Evolutionary conservation across 2,888 invertebrate genomes (phyloP).

Genomic region (Pammene fasciana): DNA sequence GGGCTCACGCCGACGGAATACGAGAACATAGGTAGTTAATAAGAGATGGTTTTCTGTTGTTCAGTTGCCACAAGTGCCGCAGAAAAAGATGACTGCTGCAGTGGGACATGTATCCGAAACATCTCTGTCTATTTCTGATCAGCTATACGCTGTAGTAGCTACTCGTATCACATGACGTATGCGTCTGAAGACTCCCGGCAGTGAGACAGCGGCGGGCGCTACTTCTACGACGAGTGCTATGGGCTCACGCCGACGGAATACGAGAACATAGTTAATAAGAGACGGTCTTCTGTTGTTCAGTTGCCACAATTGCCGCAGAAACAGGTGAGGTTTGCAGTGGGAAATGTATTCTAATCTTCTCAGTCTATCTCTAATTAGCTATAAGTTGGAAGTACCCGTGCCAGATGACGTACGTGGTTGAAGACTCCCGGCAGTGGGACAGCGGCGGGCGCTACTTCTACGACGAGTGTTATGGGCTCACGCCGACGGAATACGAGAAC

Average conservation of each 20-base stretch:
- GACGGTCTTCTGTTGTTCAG: conserved; percentile 79
- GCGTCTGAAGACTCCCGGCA: conserved; percentile 86
- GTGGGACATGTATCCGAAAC: background rate
- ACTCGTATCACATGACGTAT: conserved; percentile 82
- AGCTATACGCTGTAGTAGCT: conserved; percentile 76
- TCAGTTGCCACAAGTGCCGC: conserved; percentile 79
- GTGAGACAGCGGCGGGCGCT: conserved; percentile 88
- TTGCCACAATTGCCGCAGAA: conserved; percentile 77
- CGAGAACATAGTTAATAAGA: conserved; percentile 82
- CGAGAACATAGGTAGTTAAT: conserved; percentile 82
- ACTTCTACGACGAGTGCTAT: conserved; percentile 70
- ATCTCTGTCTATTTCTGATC: conserved; percentile 49
- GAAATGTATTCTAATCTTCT: too few species aligned
- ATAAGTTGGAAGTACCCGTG: conserved; percentile 67
- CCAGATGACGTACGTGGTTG: conserved; percentile 81
- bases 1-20: conserved; percentile 81
- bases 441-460: conserved; percentile 85
- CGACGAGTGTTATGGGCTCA: conserved; percentile 71
- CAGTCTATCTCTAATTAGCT: conserved; percentile 66
- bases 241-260: conserved; percentile 81
- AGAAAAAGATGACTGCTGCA: conserved; percentile 63
- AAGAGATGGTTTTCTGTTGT: conserved; percentile 81
- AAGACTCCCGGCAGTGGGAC: conserved; percentile 89
- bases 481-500: conserved; percentile 84
- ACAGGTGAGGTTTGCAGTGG: background rate